phyloP scores from a whole-genome alignment of 23 tunicate genomes.

The Ascidia mentula region DNA sequence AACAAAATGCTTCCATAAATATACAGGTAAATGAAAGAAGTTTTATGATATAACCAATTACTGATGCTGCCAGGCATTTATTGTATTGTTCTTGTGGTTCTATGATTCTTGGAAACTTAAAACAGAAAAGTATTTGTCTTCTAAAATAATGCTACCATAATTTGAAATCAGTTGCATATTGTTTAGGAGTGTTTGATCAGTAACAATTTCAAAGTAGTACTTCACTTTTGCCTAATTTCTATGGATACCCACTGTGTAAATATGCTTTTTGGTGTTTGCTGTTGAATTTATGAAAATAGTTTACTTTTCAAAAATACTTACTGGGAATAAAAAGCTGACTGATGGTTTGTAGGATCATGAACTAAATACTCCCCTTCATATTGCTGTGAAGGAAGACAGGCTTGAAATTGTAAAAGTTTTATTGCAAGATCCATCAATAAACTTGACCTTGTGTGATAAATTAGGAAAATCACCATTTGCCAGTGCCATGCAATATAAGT shows the following conservation, averaged over 20 bases:
- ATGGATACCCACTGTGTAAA: too few species aligned
- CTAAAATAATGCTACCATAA: too few species aligned
- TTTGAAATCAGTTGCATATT: too few species aligned
- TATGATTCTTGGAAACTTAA: background rate
- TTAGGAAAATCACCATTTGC: slow-evolving; percentile 69
- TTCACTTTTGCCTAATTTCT: too few species aligned
- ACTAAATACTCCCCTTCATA: slow-evolving; percentile 31
- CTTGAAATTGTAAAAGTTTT: slow-evolving; percentile 28
- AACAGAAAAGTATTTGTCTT: too few species aligned
- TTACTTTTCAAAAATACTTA: too few species aligned
- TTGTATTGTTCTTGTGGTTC: background rate
- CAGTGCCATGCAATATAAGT: slow-evolving; percentile 41
- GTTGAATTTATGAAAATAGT: background rate
- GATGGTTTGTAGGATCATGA: slow-evolving; percentile 29
- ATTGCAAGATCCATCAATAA: slow-evolving; percentile 49
- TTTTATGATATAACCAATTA: too few species aligned
- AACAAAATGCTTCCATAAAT: slow-evolving; percentile 47
- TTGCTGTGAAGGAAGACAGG: slow-evolving; percentile 39
- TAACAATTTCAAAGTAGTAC: too few species aligned
- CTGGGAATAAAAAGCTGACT: too few species aligned
- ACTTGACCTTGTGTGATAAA: slow-evolving; percentile 38
- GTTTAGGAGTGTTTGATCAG: too few species aligned
- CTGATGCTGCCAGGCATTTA: too few species aligned
- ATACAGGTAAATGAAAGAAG: slow-evolving; percentile 33
- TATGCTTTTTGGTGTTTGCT: background rate